phyloP scores from a whole-genome alignment of 1,140 invertebrate genomes.

The Dolichoris vasculosae region DNA sequence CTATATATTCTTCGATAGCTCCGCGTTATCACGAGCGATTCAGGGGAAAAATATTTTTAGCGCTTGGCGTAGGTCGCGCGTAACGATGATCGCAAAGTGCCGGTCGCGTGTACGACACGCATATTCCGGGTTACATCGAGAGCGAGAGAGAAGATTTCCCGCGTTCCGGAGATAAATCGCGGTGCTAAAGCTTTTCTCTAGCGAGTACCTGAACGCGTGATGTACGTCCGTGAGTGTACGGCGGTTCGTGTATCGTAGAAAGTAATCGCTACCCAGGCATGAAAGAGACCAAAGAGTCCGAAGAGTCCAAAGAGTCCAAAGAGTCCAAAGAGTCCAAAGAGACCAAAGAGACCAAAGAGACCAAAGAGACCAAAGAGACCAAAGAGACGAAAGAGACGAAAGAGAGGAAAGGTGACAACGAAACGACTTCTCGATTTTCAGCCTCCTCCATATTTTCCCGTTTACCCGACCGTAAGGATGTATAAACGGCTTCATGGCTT shows the following conservation, averaged over 20 bases:
- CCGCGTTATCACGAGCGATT: constrained; percentile 12
- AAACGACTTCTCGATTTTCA: constrained; percentile 53
- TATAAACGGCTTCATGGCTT: not conserved
- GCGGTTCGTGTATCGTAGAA: constrained; percentile 47
- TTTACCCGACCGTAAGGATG: not conserved
- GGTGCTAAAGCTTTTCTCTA: constrained; percentile 44
- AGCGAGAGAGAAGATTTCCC: not conserved
- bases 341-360: no score
- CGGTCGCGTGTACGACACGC: not conserved
- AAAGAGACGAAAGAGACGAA: no score
- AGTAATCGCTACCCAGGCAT: constrained; percentile 56
- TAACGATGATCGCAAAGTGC: constrained; percentile 10
- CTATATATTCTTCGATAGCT: not conserved
- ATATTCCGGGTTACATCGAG: not conserved
- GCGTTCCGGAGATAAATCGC: constrained; percentile 57
- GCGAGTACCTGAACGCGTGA: not conserved
- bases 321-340: no score
- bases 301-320: no score
- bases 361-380: no score
- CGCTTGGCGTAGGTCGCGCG: not conserved
- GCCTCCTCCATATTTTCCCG: constrained; percentile 31
- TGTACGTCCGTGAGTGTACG: not conserved
- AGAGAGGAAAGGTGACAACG: constrained; percentile 50
- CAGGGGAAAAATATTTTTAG: constrained; percentile 26
- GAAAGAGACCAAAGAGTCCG: no score